phyloP scores from a whole-genome alignment of 1,140 invertebrate species.

The Stegodyphus mimosarum region DNA sequence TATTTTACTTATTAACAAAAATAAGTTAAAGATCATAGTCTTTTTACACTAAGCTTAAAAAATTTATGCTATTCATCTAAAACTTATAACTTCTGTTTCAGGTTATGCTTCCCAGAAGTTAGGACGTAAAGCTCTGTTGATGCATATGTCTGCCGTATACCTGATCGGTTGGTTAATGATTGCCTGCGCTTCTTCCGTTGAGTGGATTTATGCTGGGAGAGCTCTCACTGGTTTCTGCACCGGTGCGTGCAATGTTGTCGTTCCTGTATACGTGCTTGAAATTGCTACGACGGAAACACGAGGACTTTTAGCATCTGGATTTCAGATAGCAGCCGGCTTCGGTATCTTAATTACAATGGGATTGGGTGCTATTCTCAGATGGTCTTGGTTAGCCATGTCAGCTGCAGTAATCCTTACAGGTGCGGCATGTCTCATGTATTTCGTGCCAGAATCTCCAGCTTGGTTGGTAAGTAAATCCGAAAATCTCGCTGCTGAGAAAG shows the following conservation, averaged over 20 bases:
- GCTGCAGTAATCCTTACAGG: conserved; percentile 75
- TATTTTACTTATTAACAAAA: too few relatives aligned
- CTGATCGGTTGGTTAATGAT: conserved; percentile 81
- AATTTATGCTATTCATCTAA: too few relatives aligned
- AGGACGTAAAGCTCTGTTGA: conserved; percentile 80
- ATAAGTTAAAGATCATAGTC: too few relatives aligned
- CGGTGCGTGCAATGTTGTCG: conserved; percentile 73
- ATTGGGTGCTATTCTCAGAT: conserved; percentile 79
- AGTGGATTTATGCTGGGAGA: conserved; percentile 74
- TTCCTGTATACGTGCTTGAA: conserved; percentile 87
- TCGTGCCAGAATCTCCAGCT: conserved; percentile 85
- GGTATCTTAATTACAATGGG: conserved; percentile 82
- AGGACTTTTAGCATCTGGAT: conserved; percentile 82
- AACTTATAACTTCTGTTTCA: too few relatives aligned
- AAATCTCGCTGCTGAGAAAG: conserved; percentile 78
- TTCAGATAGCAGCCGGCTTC: conserved; percentile 80
- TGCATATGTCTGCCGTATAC: conserved; percentile 78
- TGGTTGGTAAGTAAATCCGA: conserved; percentile 79
- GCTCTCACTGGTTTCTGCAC: conserved; percentile 75
- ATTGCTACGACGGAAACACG: conserved; percentile 85
- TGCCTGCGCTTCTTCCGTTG: conserved; percentile 73
- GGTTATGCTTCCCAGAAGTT: conserved; percentile 79
- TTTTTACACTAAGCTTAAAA: too few relatives aligned
- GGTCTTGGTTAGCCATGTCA: conserved; percentile 77
- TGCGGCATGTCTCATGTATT: conserved; percentile 68